These are phyloP conservation scores for Clarias macrocephalus DNA, from an alignment of 2,113 vertebrate genomes.

Conservation along the genomic window DNA sequence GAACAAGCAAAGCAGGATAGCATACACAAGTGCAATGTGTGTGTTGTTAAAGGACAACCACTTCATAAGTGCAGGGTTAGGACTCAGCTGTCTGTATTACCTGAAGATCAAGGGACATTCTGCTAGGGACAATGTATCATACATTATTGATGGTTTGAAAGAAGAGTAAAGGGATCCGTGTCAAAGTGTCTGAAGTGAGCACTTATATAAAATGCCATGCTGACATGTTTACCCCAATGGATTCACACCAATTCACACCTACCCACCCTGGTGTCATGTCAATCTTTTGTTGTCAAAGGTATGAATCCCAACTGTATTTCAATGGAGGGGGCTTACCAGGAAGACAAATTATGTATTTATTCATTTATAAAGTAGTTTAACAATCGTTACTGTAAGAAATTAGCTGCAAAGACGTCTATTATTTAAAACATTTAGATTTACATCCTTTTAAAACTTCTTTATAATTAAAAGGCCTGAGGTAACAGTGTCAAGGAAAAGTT, in stretches of 20 bases:
- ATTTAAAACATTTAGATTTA: neutral
- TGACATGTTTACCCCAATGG: neutral
- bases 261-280: neutral
- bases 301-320: neutral
- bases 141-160: slow-evolving; percentile 4
- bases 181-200: neutral
- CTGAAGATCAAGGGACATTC: neutral
- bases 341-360: neutral
- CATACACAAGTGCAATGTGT: neutral
- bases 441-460: neutral
- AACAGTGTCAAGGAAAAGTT: neutral
- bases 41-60: neutral
- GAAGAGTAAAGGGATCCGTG: neutral
- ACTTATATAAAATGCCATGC: neutral
- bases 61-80: neutral
- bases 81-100: neutral
- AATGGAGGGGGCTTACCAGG: neutral
- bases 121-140: neutral
- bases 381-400: neutral
- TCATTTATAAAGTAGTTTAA: neutral
- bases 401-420: neutral
- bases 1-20: neutral
- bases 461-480: neutral
- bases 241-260: neutral
- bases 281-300: neutral